Conservation (phyloP, 2,113 vertebrate genomes). For the Panthera leo region DNA sequence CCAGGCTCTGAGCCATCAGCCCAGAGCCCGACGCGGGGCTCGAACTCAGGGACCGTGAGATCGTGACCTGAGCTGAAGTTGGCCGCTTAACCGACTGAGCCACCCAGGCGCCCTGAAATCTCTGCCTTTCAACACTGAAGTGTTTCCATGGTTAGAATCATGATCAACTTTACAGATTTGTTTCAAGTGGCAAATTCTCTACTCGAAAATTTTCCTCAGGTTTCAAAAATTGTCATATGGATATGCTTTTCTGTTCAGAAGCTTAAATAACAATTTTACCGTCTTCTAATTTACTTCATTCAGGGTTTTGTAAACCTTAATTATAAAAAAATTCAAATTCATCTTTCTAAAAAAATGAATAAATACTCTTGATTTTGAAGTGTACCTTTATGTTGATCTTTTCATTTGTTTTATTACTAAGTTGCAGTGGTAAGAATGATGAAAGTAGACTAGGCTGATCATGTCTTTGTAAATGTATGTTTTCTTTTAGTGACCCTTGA, state of each 20-base stretch:
- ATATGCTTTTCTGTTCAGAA: background rate
- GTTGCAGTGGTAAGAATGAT: background rate
- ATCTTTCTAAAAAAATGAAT: background rate
- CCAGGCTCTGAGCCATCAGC: too few relatives aligned
- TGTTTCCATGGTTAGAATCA: background rate
- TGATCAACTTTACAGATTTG: background rate
- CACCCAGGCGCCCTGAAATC: background rate
- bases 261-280: background rate
- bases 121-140: background rate
- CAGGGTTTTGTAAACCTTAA: background rate
- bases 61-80: too few relatives aligned
- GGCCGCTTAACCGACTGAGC: too few relatives aligned
- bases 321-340: constrained; percentile 1
- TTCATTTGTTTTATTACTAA: background rate
- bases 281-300: background rate
- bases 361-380: background rate
- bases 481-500: background rate
- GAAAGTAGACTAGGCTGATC: background rate
- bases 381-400: background rate
- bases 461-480: background rate
- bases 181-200: background rate
- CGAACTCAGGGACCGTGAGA: too few relatives aligned
- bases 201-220: background rate
- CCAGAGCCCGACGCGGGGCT: too few relatives aligned
- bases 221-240: background rate